These are phyloP conservation scores for Phyllotreta cruciferae DNA, from an alignment of 2,888 invertebrate genomes.

Conservation along the genomic window DNA sequence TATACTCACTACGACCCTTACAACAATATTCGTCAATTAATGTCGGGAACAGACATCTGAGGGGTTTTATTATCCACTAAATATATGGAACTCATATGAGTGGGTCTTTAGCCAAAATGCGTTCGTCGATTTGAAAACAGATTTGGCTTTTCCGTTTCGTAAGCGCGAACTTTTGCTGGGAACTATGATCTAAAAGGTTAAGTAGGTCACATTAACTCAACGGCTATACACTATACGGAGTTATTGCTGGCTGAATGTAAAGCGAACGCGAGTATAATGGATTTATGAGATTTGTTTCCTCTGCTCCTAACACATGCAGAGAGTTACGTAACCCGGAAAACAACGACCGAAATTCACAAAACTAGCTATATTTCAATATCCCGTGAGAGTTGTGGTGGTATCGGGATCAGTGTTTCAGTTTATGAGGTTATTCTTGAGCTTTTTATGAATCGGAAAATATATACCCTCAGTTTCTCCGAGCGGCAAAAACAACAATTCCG, in stretches of 20 bases:
- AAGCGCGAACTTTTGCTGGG: not conserved
- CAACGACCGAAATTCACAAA: conserved; percentile 9
- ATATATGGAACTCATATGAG: no score
- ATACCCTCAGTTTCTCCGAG: not conserved
- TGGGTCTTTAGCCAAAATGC: no score
- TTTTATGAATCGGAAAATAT: conserved; percentile 14
- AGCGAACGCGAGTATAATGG: conserved; percentile 15
- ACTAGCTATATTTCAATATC: conserved; percentile 14
- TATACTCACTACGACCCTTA: no score
- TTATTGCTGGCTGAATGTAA: conserved; percentile 11
- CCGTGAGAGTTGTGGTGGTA: conserved; percentile 7
- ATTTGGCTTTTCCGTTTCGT: conserved; percentile 5
- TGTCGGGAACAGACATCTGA: no score
- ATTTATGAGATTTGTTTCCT: conserved; percentile 17
- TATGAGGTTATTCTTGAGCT: conserved; percentile 11
- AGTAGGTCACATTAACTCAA: conserved; percentile 11
- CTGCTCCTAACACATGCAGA: conserved; percentile 13
- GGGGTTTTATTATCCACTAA: no score
- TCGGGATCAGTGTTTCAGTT: conserved; percentile 12
- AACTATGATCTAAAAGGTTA: conserved; percentile 5
- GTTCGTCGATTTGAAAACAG: conserved; percentile 6
- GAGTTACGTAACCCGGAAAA: conserved; percentile 12
- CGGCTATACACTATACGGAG: conserved; percentile 4
- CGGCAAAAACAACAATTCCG: conserved; percentile 1
- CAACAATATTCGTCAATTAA: no score